Base-by-base conservation (phyloP, 37 sponge, comb jelly and placozoan genomes). In the Chondrilla cf. caribensis region DNA sequence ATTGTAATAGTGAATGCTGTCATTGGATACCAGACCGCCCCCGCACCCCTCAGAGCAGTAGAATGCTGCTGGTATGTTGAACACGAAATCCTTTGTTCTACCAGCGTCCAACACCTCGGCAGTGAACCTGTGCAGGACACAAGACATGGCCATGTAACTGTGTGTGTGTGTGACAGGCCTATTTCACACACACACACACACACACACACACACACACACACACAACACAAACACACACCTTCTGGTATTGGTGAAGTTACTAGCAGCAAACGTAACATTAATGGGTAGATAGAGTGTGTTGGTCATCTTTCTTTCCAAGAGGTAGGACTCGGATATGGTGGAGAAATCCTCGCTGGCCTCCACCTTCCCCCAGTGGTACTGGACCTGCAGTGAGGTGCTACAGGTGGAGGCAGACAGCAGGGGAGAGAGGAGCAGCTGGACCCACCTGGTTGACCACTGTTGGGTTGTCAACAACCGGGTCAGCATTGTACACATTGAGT, bases 31-130 rank as follows among this genome's bases (percentile, higher is more conserved):
- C 25, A 66, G 66, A 11, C 70, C 83, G 28, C 88, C 88, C 17
- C 88, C 88, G 38, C 88, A 87, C 58, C 88, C 88, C 19, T 76
- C 79, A 15, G 54, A 1, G 41, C 88, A 87, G 31, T 51, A 33
- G 79, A 73, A 87, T 32, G 71, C 41, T 18, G 88, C 73, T 11
- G 73, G 79, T 2, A 87, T 80, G 0, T 58, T 11, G 21, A 37
- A 21, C 26, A 47, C 58, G 0, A 83, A 44, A 0, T 39, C 14
- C 58, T 19, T 37, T 35, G 38, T 47, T 2, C 22, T 42, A 0
- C 55, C 72, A 36, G 68, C 17, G 15, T 71, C 78, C 1, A 81
- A 26, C 38, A 55, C 68, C 0, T 54, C 24, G 11, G 64, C 79
- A 14, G 9, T 18, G 1, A 84, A 40, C 54, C 84, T 84, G 77